Conservation (phyloP, 2,888 invertebrate species). For the Nemotelus pantherinus region DNA sequence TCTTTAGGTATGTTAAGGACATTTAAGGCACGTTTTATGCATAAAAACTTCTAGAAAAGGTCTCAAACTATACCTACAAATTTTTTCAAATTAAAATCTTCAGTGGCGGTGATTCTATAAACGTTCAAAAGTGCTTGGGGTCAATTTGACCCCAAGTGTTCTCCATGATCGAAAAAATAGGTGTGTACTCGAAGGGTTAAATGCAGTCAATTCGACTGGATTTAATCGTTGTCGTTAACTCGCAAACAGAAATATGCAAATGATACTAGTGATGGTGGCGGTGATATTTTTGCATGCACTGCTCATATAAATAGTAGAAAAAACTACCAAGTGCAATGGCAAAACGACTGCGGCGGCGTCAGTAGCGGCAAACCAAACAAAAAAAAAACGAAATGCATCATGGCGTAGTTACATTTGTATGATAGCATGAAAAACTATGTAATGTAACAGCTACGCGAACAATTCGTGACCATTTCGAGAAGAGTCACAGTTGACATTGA, state of each 20-base stretch:
- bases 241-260: slow-evolving; percentile 30
- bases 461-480: slow-evolving; percentile 50
- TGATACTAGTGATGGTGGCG: not conserved
- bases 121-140: no score
- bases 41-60: no score
- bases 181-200: no score
- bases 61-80: no score
- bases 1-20: no score
- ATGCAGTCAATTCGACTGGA: slow-evolving; percentile 35
- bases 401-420: no score
- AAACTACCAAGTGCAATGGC: slow-evolving; percentile 14
- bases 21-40: no score
- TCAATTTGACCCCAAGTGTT: no score
- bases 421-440: not conserved
- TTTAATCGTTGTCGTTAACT: slow-evolving; percentile 16
- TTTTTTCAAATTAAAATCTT: no score
- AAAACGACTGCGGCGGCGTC: not conserved
- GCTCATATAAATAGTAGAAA: not conserved
- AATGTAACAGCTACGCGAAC: slow-evolving; percentile 40
- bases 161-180: no score
- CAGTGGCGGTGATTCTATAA: no score
- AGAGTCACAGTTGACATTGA: slow-evolving; percentile 50
- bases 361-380: slow-evolving; percentile 29
- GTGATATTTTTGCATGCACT: not conserved
- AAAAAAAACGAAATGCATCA: not conserved